phyloP scores from a whole-genome alignment of 1,140 invertebrate species.

The Ooceraea biroi region DNA sequence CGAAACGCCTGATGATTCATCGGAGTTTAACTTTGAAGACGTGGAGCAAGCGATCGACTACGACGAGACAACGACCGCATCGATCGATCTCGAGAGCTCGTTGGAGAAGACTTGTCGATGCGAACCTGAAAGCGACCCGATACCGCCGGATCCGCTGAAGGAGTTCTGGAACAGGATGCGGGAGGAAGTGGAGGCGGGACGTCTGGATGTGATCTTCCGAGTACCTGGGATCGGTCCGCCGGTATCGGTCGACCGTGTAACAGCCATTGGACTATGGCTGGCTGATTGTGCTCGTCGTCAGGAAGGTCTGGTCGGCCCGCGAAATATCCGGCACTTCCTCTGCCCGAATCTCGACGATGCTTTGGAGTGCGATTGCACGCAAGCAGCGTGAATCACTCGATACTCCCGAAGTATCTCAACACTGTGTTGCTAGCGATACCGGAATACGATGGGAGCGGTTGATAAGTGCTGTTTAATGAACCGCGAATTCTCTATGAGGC shows the following conservation, averaged over 20 bases:
- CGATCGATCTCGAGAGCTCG: slow-evolving; percentile 55
- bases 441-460: too few species aligned
- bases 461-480: too few species aligned
- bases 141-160: slow-evolving; percentile 65
- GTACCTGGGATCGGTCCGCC: slow-evolving; percentile 81
- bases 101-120: slow-evolving; percentile 51
- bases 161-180: slow-evolving; percentile 79
- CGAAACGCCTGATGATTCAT: slow-evolving; percentile 17
- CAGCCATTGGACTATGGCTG: slow-evolving; percentile 78
- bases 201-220: slow-evolving; percentile 55
- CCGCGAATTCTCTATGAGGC: too few species aligned
- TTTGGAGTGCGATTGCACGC: neutral
- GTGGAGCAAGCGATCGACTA: slow-evolving; percentile 30
- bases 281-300: slow-evolving; percentile 80
- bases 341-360: slow-evolving; percentile 78
- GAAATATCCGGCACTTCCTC: slow-evolving; percentile 81
- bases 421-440: too few species aligned
- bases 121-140: slow-evolving; percentile 27
- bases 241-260: slow-evolving; percentile 76
- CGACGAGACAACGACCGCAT: slow-evolving; percentile 18
- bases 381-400: neutral
- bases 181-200: slow-evolving; percentile 63
- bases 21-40: slow-evolving; percentile 32
- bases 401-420: too few species aligned
- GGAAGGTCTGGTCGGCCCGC: slow-evolving; percentile 80